Percentiles rank a stretch among this genome's conserved stretches.
Evolutionary conservation across 2,888 invertebrate species (phyloP).

Genomic region (Julus scanicus): DNA sequence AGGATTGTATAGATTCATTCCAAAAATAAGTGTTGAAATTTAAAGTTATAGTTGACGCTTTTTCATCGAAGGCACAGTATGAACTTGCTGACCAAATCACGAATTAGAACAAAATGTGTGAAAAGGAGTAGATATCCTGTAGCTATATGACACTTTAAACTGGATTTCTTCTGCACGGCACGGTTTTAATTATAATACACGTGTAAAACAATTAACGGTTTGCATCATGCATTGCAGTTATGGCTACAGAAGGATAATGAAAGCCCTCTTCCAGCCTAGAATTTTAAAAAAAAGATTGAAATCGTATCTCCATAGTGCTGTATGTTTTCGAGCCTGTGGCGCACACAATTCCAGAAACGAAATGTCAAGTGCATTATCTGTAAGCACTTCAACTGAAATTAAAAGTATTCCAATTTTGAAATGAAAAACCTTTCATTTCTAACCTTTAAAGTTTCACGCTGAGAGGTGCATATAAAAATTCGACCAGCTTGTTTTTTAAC

Average conservation of each 20-base stretch:
- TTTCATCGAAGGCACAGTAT: neutral
- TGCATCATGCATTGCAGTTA: neutral
- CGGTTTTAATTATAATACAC: slow-evolving; percentile 1
- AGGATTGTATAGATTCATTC: too few species aligned
- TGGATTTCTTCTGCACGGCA: slow-evolving; percentile 26
- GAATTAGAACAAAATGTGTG: slow-evolving; percentile 37
- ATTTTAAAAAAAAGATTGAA: neutral
- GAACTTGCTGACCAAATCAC: neutral
- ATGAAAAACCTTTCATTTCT: neutral
- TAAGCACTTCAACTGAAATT: slow-evolving; percentile 26
- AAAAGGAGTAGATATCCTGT: slow-evolving; percentile 22
- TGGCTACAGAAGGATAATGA: slow-evolving; percentile 16
- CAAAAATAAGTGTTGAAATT: neutral
- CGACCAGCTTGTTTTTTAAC: neutral
- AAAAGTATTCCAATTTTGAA: neutral
- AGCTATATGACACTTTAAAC: slow-evolving; percentile 44
- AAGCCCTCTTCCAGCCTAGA: neutral
- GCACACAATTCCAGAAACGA: neutral
- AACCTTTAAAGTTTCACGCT: slow-evolving; percentile 16
- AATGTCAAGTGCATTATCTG: slow-evolving; percentile 47
- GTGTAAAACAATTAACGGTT: slow-evolving; percentile 24
- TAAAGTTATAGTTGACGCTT: neutral
- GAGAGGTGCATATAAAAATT: neutral
- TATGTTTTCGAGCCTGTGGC: neutral
- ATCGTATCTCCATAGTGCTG: neutral